These are phyloP conservation scores for Watsonalla binaria DNA, from an alignment of 2,888 invertebrate genomes.

Conservation along the genomic window DNA sequence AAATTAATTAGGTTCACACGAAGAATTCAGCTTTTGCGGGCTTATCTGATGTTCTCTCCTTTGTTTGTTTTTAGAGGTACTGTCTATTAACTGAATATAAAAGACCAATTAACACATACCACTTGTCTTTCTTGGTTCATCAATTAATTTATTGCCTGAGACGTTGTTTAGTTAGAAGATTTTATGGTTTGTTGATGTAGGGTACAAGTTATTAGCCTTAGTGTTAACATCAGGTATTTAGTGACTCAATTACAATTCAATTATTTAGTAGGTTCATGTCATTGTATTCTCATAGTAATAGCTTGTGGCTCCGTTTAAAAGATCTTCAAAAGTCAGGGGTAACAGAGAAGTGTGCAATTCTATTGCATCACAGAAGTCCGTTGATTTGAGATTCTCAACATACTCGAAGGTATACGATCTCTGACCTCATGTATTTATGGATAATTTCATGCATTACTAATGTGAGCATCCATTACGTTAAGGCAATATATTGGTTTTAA, in stretches of 20 bases:
- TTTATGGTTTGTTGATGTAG: no score
- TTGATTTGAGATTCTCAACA: neutral
- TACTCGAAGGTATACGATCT: neutral
- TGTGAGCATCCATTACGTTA: neutral
- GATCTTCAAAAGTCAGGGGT: no score
- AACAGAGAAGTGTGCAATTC: no score
- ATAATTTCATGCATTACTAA: neutral
- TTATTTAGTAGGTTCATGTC: no score
- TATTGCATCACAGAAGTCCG: neutral
- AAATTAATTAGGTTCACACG: constrained; percentile 10
- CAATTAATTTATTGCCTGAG: no score
- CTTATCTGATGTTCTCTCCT: constrained; percentile 9
- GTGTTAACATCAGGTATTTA: no score
- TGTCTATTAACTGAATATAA: constrained; percentile 6
- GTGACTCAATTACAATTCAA: no score
- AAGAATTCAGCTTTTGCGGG: neutral
- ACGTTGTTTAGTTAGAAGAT: no score
- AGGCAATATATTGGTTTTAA: neutral
- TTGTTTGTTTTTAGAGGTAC: constrained; percentile 6
- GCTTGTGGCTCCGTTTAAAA: no score
- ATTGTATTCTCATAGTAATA: no score
- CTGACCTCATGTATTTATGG: neutral
- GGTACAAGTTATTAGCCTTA: no score
- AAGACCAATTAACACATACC: neutral
- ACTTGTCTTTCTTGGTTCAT: neutral